These are phyloP conservation scores for Dicycla oo DNA, from an alignment of 2,888 invertebrate genomes.

Conservation along the genomic window DNA sequence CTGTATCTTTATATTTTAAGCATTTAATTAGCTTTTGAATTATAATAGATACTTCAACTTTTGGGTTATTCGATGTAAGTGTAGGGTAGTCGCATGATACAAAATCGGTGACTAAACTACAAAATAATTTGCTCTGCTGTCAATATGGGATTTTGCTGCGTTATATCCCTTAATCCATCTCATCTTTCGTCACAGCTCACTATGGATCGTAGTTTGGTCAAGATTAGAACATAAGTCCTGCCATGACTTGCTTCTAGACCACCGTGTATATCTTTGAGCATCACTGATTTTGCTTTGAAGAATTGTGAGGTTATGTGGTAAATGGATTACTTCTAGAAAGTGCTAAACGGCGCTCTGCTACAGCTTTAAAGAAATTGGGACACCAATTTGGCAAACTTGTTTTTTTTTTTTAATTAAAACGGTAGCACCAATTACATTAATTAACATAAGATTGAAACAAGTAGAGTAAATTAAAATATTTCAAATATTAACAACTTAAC, in stretches of 20 bases:
- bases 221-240: background rate
- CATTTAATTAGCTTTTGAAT: background rate
- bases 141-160: background rate
- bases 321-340: too few relatives aligned
- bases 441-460: too few relatives aligned
- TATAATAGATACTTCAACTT: background rate
- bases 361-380: too few relatives aligned
- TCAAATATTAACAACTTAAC: too few relatives aligned
- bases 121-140: background rate
- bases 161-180: background rate
- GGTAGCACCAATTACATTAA: too few relatives aligned
- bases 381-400: too few relatives aligned
- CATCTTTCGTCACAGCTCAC: background rate
- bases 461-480: too few relatives aligned
- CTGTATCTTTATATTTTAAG: slow-evolving; percentile 64
- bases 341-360: too few relatives aligned
- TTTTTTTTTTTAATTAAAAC: too few relatives aligned
- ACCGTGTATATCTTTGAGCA: background rate
- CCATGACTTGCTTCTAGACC: background rate
- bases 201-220: background rate
- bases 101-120: background rate
- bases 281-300: too few relatives aligned
- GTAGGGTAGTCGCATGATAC: background rate
- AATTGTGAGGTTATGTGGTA: too few relatives aligned
- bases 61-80: background rate